Base-by-base conservation (phyloP, 2,797 vertebrate genomes). In the Orestias chungarensis region DNA sequence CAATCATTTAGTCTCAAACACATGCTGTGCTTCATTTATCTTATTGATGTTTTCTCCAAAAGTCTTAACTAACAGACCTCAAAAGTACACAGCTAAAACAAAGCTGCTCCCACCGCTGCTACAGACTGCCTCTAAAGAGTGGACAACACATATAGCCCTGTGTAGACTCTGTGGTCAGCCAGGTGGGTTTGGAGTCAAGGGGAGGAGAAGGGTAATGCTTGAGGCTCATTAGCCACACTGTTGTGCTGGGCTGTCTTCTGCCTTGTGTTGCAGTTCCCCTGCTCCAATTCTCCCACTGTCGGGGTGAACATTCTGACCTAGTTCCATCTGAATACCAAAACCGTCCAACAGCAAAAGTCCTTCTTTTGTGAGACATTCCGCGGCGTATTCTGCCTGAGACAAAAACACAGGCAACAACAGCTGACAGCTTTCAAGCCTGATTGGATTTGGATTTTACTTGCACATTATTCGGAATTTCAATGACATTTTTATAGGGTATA, bases 301-400 rank as follows among this genome's bases (percentile, higher is more conserved):
- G 87, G 88, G 91, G 87, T 90, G 88, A 87, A 91, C 87, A 89
- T 66, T 82, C 85, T 93, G 93, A 93, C 91, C 92, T 91, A 94
- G 88, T 92, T 94, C 85, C 83, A 88, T 87, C 74, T 81, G 77
- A 93, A 88, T 89, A 89, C 88, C 88, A 82, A 86, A 87, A 81
- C 80, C 40, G 55, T 90, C 87, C 90, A 90, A 88, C 79, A 89
- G 82, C 86, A 69, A 88, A 85, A 88, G 80, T 86, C 75, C 76
- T 85, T 89, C 88, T 88, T 91, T 91, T 88, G 91, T 92, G 89
- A 89, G 78, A 88, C 88, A 92, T 93, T 93, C 91, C 92, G 86
- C 77, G 79, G 61, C 80, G 79, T 78, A 79, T 82, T 87, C 89
- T 78, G 86, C 82, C 64, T 82, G 75, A 80, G 73, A 83, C 74